A percentile compares a stretch with the other conserved stretches of the same genome.
Conservation (phyloP, 2,888 invertebrate species). For the Stenoptilia bipunctidactyla region DNA sequence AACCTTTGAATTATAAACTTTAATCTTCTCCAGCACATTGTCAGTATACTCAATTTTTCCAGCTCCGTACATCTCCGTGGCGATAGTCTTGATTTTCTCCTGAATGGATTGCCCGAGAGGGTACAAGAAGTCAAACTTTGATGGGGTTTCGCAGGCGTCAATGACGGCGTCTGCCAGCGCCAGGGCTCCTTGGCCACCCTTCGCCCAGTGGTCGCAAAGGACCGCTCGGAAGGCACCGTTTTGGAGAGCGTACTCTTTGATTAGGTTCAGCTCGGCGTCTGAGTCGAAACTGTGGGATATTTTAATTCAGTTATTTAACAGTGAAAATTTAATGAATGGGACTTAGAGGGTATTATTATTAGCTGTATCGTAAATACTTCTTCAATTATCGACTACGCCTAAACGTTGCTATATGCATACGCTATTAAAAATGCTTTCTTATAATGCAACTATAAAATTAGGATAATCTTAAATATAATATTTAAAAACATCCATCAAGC, state of each 20-base stretch:
- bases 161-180: slow-evolving; percentile 90
- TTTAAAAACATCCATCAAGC: no score
- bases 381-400: no score
- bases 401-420: no score
- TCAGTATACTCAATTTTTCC: slow-evolving; percentile 82
- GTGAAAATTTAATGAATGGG: no score
- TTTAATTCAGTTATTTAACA: no score
- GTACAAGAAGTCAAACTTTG: slow-evolving; percentile 78
- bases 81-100: slow-evolving; percentile 90
- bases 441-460: no score
- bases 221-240: slow-evolving; percentile 92
- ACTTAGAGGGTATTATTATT: no score
- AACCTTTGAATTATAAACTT: slow-evolving; percentile 81
- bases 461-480: no score
- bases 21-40: slow-evolving; percentile 78
- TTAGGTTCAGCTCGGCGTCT: slow-evolving; percentile 82
- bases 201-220: slow-evolving; percentile 89
- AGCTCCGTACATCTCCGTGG: slow-evolving; percentile 97
- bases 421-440: no score
- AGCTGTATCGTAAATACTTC: no score
- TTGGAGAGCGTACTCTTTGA: slow-evolving; percentile 77
- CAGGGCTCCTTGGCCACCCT: slow-evolving; percentile 90
- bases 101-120: slow-evolving; percentile 78
- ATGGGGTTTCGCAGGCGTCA: slow-evolving; percentile 76
- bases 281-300: slow-evolving; percentile 82